Base-by-base conservation (phyloP, 1,140 invertebrate genomes). In the Coptotermes formosanus region DNA sequence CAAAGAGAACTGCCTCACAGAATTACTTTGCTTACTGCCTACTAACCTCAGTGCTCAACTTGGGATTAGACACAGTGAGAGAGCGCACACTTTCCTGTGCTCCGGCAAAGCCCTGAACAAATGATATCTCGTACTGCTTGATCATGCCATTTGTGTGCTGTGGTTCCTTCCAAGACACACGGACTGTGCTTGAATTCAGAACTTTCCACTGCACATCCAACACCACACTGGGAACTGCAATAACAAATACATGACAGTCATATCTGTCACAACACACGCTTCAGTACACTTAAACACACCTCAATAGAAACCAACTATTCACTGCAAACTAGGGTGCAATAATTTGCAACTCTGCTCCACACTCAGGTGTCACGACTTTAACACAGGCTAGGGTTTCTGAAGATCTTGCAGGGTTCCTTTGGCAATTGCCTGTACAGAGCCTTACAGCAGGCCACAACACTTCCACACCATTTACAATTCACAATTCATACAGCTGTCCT, bases 101-200 rank as follows among this genome's bases (percentile, higher is more conserved):
- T 30, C 25, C 64, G 30, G 8, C n/a, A 30, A 30, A 30, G 7
- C 25, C 64, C 1, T n/a, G 64, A 30, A 75, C 25, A n/a, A 64
- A 21, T 8, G n/a, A 30, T n/a, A 75, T 88, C 43, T 90, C 88
- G 87, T 93, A 93, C 85, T 90, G 90, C 87, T 90, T 89, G 87
- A 93, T 91, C 4, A 92, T 84, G 14, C 92, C 92, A 87, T 93
- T 93, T 14, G 90, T 88, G 82, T 89, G 90, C 9, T 87, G 89
- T 8, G 93, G 92, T 86, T 92, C 90, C 82, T 91, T 91, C 93
- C 93, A 94, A 23, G 89, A 89, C 2, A 94, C 87, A 44, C 90
- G 90, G 82, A 93, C 90, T 30, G 90, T 91, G 30, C 91, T 91
- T 64, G 90, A 89, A 87, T 93, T 92, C 23, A 90, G 87, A 43